These are phyloP conservation scores for Eustalomyia histrio DNA, from an alignment of 2,888 invertebrate species.

Conservation along the genomic window DNA sequence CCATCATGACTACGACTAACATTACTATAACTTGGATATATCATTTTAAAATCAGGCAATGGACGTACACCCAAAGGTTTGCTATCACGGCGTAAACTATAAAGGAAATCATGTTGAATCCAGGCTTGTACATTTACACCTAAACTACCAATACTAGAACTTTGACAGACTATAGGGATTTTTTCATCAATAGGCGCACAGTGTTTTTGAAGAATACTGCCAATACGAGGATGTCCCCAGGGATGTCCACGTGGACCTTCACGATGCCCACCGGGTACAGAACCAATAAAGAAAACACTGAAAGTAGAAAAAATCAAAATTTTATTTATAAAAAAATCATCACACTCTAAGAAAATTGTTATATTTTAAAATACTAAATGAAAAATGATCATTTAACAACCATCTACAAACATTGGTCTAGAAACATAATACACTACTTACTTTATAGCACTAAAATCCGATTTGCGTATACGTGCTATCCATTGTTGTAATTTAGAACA, in stretches of 20 bases:
- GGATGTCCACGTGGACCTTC: slow-evolving; percentile 80
- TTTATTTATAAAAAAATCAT: background rate
- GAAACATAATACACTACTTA: no score
- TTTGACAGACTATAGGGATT: slow-evolving; percentile 90
- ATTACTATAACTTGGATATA: slow-evolving; percentile 91
- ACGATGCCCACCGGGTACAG: slow-evolving; percentile 90
- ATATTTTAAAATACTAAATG: no score
- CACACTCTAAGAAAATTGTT: no score
- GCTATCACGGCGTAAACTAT: slow-evolving; percentile 82
- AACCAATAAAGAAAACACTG: slow-evolving; percentile 92
- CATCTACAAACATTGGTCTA: no score
- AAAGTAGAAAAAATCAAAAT: no score
- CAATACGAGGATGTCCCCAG: slow-evolving; percentile 85
- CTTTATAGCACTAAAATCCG: slow-evolving; percentile 92
- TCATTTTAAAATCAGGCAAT: slow-evolving; percentile 82
- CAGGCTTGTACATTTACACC: slow-evolving; percentile 86
- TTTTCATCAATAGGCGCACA: slow-evolving; percentile 81
- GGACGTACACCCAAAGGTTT: slow-evolving; percentile 81
- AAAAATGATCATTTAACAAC: no score
- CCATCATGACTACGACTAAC: slow-evolving; percentile 92
- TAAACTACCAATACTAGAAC: slow-evolving; percentile 93
- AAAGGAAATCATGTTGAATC: slow-evolving; percentile 88
- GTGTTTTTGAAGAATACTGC: slow-evolving; percentile 84
- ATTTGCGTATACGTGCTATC: slow-evolving; percentile 85
- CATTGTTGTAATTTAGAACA: slow-evolving; percentile 85